Evolutionary conservation across 1,140 invertebrate genomes (phyloP), one percentile per base, ranked within the genome.

Genomic region (Trachelipus rathkii): DNA sequence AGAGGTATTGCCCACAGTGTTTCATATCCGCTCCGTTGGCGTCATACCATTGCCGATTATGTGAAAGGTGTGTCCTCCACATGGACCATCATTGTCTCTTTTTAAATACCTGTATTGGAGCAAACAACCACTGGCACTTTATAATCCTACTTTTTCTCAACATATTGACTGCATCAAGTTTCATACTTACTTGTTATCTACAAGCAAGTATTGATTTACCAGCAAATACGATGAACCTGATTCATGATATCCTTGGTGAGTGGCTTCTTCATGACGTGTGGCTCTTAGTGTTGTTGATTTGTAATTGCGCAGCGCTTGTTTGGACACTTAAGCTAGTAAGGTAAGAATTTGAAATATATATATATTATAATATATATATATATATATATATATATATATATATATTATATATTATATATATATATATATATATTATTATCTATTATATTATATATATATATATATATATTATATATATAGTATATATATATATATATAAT

Each of bases 21-120:
- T 71, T 75, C 60, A 33, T 78, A n/a, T 74, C 77, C 7, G 44
- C 74, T 7, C 77, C 77, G 23, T 74, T 74, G 21, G 21, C 75
- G 9, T 75, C 77, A 0, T 74, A 78, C 15, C 77, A 78, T 71
- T 78, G 77, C 33, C 77, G 77, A 4, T 46, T 78, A 9, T 78
- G 77, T 53, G 71, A 53, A 8, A 67, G 46, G 15, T 78, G 77
- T 68, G 66, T 75, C 46, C 71, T 75, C 15, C 74, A 78, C n/a
- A 72, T 68, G 8, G 77, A 78, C 70, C 77, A 78, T 33, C 77
- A 78, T 68, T 78, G 77, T 44, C 72, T 78, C 9, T 78, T 78
- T 60, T 71, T 78, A 33, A 78, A 78, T 43, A 76, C 74, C 11
- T 78, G 77, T 44, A 44, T 78, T 2, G 77, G 73, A 5, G 71